A percentile compares a stretch with the other conserved stretches of the same genome.
phyloP scores from a whole-genome alignment of 1,140 invertebrate species.

The Apis florea region DNA sequence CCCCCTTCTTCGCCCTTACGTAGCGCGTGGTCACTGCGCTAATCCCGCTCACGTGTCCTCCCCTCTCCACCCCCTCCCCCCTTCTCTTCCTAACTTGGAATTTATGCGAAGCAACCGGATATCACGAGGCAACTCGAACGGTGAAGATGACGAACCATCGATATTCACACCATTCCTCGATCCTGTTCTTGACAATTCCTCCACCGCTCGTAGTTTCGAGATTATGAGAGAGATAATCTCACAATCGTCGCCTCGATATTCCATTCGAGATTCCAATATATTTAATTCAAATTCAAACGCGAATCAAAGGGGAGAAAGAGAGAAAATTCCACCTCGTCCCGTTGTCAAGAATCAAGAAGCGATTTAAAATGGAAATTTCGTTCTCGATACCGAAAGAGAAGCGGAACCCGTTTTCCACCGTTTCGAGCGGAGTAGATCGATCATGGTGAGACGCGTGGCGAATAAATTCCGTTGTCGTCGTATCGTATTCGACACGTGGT shows the following conservation, averaged over 20 bases:
- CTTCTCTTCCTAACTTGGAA: not conserved
- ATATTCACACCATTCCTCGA: too few relatives aligned
- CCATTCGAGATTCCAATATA: too few relatives aligned
- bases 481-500: constrained; percentile 57
- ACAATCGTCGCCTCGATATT: too few relatives aligned
- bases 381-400: not conserved
- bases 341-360: not conserved
- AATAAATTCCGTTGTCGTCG: constrained; percentile 41
- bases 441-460: constrained; percentile 17
- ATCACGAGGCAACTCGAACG: not conserved
- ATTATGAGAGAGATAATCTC: too few relatives aligned
- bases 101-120: not conserved
- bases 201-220: too few relatives aligned
- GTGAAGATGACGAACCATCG: not conserved
- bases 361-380: not conserved
- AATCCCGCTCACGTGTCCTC: constrained; percentile 40
- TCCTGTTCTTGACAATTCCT: too few relatives aligned
- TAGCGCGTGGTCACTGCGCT: constrained; percentile 64
- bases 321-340: not conserved
- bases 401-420: not conserved
- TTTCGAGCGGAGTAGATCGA: not conserved
- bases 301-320: not conserved
- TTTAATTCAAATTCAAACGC: too few relatives aligned
- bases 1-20: constrained; percentile 39
- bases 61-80: too few relatives aligned